These are phyloP conservation scores for Caenorhabditis brenneri DNA, from an alignment of 1,140 invertebrate genomes.

Conservation along the genomic window DNA sequence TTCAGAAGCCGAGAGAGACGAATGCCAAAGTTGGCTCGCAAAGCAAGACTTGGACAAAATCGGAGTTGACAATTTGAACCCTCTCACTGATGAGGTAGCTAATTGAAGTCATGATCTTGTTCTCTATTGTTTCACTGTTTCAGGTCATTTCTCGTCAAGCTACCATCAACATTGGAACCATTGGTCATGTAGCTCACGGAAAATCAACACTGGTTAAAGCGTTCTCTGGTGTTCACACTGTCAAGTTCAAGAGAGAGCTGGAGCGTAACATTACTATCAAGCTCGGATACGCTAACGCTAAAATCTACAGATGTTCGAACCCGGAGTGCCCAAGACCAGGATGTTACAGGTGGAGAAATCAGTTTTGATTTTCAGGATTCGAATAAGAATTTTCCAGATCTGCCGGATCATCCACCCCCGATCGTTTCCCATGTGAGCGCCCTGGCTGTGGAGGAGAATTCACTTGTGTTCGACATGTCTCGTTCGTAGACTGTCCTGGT, in stretches of 20 bases:
- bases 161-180: slow-evolving; percentile 98
- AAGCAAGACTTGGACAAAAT: slow-evolving; percentile 82
- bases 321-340: slow-evolving; percentile 89
- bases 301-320: slow-evolving; percentile 98
- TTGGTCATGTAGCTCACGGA: slow-evolving; percentile 99
- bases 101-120: too few species aligned
- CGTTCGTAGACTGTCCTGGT: slow-evolving; percentile 99
- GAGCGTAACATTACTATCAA: slow-evolving; percentile 99
- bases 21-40: slow-evolving; percentile 76
- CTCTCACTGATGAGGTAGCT: slow-evolving; percentile 88
- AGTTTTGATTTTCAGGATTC: background rate
- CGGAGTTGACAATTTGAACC: slow-evolving; percentile 76
- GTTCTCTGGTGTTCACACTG: slow-evolving; percentile 96
- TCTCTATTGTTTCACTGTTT: too few species aligned
- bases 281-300: slow-evolving; percentile 88
- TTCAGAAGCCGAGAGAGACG: slow-evolving; percentile 35
- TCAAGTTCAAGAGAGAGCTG: slow-evolving; percentile 98
- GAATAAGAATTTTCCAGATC: slow-evolving; percentile 71
- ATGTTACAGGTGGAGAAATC: slow-evolving; percentile 82
- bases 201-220: slow-evolving; percentile 99
- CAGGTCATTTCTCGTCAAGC: slow-evolving; percentile 92
- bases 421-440: slow-evolving; percentile 89
- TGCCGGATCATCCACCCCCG: slow-evolving; percentile 74
- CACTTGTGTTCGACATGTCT: slow-evolving; percentile 80
- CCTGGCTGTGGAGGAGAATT: slow-evolving; percentile 80